These are phyloP conservation scores for Campylomormyrus tamandua DNA, from an alignment of 2,113 vertebrate species.

Conservation along the genomic window DNA sequence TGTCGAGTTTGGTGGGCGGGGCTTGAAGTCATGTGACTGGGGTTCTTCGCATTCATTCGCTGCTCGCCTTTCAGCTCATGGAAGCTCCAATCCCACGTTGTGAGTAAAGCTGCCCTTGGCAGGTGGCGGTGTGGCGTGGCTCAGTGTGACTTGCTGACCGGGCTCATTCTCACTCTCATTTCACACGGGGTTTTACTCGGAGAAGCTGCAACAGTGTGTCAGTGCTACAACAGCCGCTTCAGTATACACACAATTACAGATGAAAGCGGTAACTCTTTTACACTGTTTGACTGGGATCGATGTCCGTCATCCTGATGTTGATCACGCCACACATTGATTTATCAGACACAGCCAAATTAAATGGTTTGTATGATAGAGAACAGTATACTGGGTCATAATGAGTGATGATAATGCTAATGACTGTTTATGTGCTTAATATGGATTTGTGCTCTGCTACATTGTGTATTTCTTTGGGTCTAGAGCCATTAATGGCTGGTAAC, in stretches of 20 bases:
- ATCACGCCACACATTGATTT: not conserved
- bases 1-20: not conserved
- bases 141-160: not conserved
- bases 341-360: not conserved
- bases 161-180: not conserved
- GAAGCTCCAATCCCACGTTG: not conserved
- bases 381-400: not conserved
- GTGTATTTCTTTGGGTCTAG: not conserved
- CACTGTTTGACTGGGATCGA: not conserved
- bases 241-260: not conserved
- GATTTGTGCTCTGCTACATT: not conserved
- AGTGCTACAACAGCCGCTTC: not conserved
- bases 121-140: not conserved
- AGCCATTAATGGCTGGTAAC: not conserved
- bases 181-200: not conserved
- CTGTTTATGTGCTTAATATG: not conserved
- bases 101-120: not conserved
- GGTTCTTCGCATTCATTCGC: not conserved
- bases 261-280: not conserved
- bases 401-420: not conserved
- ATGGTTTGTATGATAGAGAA: not conserved
- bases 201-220: not conserved
- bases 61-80: not conserved
- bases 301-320: not conserved
- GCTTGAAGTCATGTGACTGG: not conserved